phyloP scores from a whole-genome alignment of 2,797 vertebrate species.

The Coreius guichenoti region DNA sequence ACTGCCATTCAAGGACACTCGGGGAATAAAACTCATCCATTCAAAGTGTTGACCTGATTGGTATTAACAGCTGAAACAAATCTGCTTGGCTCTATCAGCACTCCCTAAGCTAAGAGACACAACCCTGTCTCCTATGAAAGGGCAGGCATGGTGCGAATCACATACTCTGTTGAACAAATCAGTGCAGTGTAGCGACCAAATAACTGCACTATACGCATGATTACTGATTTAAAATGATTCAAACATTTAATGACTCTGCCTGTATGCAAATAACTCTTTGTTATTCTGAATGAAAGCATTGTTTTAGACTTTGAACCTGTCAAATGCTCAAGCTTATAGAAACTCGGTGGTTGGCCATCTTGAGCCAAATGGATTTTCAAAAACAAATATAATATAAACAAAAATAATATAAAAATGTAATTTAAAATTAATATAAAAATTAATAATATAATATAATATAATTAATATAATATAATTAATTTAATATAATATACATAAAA shows the following conservation, averaged over 20 bases:
- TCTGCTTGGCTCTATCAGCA: constrained; percentile 45
- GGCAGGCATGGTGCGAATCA: background rate
- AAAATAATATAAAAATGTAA: background rate
- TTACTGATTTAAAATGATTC: constrained; percentile 4
- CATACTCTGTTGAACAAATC: constrained; percentile 36
- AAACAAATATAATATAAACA: background rate
- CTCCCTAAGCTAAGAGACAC: constrained; percentile 47
- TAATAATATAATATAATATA: background rate
- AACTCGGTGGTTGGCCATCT: background rate
- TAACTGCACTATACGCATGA: constrained; percentile 1
- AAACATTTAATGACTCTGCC: constrained; percentile 12
- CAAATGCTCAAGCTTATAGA: background rate
- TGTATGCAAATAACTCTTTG: background rate
- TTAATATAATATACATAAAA: too few relatives aligned
- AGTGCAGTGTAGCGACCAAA: background rate
- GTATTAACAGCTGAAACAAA: constrained; percentile 64
- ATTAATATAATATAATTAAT: background rate
- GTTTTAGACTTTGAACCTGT: background rate
- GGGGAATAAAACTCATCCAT: constrained; percentile 65
- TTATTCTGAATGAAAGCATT: background rate
- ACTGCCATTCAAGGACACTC: constrained; percentile 61
- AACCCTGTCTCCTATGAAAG: constrained; percentile 30
- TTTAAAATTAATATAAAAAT: background rate
- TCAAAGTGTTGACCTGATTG: constrained; percentile 64
- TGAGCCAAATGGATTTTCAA: background rate